Conservation (phyloP, 2,113 vertebrate genomes). For the Xiphophorus maculatus region DNA sequence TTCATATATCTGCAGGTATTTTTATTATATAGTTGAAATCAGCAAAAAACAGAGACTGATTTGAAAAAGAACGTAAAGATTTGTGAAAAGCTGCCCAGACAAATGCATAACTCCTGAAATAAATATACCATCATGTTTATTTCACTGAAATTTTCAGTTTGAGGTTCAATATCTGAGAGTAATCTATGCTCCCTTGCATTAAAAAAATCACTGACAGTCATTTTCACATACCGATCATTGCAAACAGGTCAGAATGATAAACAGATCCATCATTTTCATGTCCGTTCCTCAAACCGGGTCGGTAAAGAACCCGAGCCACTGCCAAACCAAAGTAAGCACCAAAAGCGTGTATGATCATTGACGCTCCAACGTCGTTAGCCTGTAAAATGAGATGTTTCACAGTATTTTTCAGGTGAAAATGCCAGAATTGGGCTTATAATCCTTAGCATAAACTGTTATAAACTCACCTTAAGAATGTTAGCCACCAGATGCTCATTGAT, state of each 20-base stretch:
- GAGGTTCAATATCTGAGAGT: neutral
- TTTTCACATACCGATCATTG: constrained; percentile 91
- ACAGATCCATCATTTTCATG: constrained; percentile 89
- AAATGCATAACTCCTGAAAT: neutral
- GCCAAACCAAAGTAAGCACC: constrained; percentile 97
- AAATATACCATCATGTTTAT: neutral
- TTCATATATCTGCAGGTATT: neutral
- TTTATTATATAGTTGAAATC: neutral
- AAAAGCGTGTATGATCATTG: constrained; percentile 95
- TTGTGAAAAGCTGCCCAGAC: neutral
- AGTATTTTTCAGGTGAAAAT: neutral
- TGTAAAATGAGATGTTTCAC: constrained; percentile 49
- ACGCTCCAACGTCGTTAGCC: constrained; percentile 92
- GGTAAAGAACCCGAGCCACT: constrained; percentile 84
- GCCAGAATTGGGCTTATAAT: neutral
- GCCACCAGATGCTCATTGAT: constrained; percentile 87
- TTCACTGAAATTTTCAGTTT: neutral
- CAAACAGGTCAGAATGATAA: constrained; percentile 93
- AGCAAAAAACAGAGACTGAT: neutral
- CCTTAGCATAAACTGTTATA: neutral
- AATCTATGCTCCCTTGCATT: neutral
- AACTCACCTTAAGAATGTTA: constrained; percentile 74
- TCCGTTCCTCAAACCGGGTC: constrained; percentile 78
- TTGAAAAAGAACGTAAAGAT: neutral
- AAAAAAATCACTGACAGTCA: neutral